Base-by-base conservation (phyloP, 2,797 vertebrate genomes). In the Gastrophryne carolinensis region DNA sequence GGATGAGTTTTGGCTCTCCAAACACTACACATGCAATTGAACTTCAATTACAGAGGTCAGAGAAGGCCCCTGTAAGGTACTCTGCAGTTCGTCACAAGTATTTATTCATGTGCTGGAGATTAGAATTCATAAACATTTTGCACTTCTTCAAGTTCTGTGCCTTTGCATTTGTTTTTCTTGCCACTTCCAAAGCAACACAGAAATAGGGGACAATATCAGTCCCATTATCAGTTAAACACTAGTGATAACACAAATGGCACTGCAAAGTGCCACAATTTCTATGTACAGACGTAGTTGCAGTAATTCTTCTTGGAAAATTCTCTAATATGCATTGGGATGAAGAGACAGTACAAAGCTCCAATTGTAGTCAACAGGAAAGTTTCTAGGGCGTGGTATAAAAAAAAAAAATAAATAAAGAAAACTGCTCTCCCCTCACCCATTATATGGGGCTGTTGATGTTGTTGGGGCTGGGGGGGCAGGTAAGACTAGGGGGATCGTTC, bases 51-150 rank as follows among this genome's bases (percentile, higher is more conserved):
- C 77, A 77, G 89, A 87, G 86, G 86, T 88, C 90, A 88, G 79
- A 80, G 87, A 87, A 83, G 82, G 80, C 81, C 79, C 87, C 83
- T 84, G 73, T 83, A 79, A 84, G 80, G 83, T 85, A 84, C 81
- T 88, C 89, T 92, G 90, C 85, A 89, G 86, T 92, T 90, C 89
- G 87, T 93, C 91, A 91, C 79, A 90, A 83, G 70, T 90, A 90
- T 91, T 93, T 93, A 86, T 92, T 90, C 90, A 93, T 92, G 89
- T 93, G 89, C 79, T 88, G 86, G 84, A 85, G 83, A 90, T 93
- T 91, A 92, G 84, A 89, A 88, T 91, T 90, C 82, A 91, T 90
- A 91, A 91, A 93, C 85, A 90, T 89, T 88, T 91, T 88, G 73
- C 83, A 86, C 79, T 54, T 87, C 90, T 90, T 88, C 72, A 1